Evolutionary conservation across 2,888 invertebrate species (phyloP), one percentile per base, ranked within the genome.

Genomic region (Trilocha varians): DNA sequence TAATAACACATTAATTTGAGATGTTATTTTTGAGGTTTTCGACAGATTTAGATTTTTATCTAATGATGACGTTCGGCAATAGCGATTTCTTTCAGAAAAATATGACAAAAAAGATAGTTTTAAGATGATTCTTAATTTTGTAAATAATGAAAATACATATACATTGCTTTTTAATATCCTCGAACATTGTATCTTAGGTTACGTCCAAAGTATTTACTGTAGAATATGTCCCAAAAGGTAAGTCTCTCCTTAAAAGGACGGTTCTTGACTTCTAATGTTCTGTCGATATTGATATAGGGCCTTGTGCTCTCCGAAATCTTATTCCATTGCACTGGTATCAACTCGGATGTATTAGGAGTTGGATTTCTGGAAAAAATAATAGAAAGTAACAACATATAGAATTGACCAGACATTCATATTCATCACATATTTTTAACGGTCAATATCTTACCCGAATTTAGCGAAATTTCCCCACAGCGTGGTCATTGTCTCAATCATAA

Each of bases 391-490:
- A n/a, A n/a, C n/a, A n/a, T n/a, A n/a, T n/a, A n/a, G n/a, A n/a
- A n/a, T n/a, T n/a, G n/a, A n/a, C n/a, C n/a, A n/a, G n/a, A n/a
- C n/a, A n/a, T n/a, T n/a, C n/a, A n/a, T n/a, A n/a, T n/a, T n/a
- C n/a, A n/a, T n/a, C n/a, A n/a, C n/a, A n/a, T n/a, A n/a, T n/a
- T n/a, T n/a, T n/a, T n/a, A n/a, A n/a, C n/a, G n/a, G n/a, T n/a
- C n/a, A 34, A 13, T 14, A 14, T 17, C 49, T 15, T 37, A 59
- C 59, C 57, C 53, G 37, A 49, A 49, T 44, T 63, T 63, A 15
- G 54, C 54, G 14, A 64, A 58, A 18, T 59, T 53, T 1, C 52
- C 47, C 50, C 59, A 59, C 39, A 51, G 36, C 33, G 38, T 43
- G 0, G 45, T 41, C 16, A 52, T 45, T 13, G 9, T 34, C 6